Conservation (phyloP, 2,797 vertebrate genomes). For the Cossypha dichroa region DNA sequence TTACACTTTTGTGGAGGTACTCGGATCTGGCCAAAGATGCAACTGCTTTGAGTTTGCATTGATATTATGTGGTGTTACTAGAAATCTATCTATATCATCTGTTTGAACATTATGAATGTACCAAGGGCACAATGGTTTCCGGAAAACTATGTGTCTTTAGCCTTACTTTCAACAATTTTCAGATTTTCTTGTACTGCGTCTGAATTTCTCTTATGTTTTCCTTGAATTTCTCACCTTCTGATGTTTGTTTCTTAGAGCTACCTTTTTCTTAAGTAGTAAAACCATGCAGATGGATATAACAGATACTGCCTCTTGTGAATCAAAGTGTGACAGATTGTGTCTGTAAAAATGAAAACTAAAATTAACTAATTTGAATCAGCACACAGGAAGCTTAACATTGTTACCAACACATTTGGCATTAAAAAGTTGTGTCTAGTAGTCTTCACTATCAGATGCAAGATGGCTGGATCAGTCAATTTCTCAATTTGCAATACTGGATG, state of each 20-base stretch:
- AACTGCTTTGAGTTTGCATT: neutral
- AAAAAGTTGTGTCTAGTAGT: conserved; percentile 41
- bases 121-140: neutral
- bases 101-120: neutral
- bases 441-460: conserved; percentile 27
- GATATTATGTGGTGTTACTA: neutral
- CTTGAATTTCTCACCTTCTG: conserved; percentile 50
- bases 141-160: neutral
- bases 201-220: neutral
- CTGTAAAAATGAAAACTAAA: conserved; percentile 57
- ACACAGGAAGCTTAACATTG: conserved; percentile 47
- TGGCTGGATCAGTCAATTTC: conserved; percentile 9
- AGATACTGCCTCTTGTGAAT: conserved; percentile 48
- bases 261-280: conserved; percentile 53
- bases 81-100: neutral
- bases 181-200: neutral
- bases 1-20: neutral
- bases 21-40: neutral
- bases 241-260: conserved; percentile 51
- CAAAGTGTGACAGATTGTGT: conserved; percentile 56
- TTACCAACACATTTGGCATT: conserved; percentile 43
- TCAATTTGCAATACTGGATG: neutral
- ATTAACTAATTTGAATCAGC: conserved; percentile 46
- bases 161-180: neutral
- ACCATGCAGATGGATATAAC: conserved; percentile 40